A percentile compares a stretch with the other conserved stretches of the same genome.
Conservation (phyloP, 2,113 vertebrate genomes). For the Notothenia rossii region DNA sequence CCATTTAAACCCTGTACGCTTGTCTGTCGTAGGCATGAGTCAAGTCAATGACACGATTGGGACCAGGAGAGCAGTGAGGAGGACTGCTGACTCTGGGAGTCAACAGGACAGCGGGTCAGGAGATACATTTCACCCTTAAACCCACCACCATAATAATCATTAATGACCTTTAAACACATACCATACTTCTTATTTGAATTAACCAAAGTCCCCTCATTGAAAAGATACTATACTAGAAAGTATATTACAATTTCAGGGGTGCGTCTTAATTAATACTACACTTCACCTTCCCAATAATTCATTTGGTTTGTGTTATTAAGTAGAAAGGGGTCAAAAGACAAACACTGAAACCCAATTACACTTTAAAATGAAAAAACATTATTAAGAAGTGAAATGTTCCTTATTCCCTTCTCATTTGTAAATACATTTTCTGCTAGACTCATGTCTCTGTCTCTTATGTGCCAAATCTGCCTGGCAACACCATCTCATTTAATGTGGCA, state of each 20-base stretch:
- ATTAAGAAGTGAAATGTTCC: too few relatives aligned
- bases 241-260: background rate
- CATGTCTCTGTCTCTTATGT: background rate
- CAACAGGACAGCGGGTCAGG: constrained; percentile 55
- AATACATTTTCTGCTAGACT: background rate
- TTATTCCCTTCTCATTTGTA: background rate
- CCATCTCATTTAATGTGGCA: background rate
- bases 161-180: background rate
- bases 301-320: background rate
- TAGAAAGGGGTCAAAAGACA: background rate
- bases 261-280: too few relatives aligned
- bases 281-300: background rate
- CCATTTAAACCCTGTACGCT: background rate
- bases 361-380: too few relatives aligned
- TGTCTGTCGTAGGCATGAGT: constrained; percentile 63
- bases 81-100: constrained; percentile 3
- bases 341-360: background rate
- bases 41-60: constrained; percentile 58
- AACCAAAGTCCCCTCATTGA: background rate
- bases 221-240: background rate
- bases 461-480: background rate
- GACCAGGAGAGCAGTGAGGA: constrained; percentile 58
- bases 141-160: background rate
- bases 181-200: background rate
- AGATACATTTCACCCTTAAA: background rate